Percentiles rank a stretch among this genome's conserved stretches.
Evolutionary conservation across 2,888 invertebrate genomes (phyloP).

Genomic region (Amphimallon solstitiale): DNA sequence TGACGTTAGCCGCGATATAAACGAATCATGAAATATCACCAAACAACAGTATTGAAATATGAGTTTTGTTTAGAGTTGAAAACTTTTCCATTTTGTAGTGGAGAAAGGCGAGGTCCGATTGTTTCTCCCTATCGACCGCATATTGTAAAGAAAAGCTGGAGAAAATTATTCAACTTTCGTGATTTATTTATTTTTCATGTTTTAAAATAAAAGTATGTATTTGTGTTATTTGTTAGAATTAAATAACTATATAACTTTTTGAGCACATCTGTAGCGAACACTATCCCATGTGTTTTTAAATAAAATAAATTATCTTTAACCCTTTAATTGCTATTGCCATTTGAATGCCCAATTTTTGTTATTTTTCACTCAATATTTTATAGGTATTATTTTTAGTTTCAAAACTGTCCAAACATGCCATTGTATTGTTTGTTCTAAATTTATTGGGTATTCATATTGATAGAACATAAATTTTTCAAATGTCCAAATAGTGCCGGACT

Average conservation of each 20-base stretch:
- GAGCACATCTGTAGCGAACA: too few species aligned
- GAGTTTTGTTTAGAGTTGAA: conserved; percentile 22
- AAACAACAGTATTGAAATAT: conserved; percentile 26
- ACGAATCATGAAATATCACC: conserved; percentile 26
- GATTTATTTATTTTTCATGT: conserved; percentile 15
- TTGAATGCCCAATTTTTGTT: conserved; percentile 3
- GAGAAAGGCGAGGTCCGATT: conserved; percentile 1
- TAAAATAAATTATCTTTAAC: background rate
- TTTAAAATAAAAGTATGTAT: conserved; percentile 18
- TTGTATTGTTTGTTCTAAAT: conserved; percentile 23
- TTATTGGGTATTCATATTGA: conserved; percentile 17
- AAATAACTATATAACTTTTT: too few species aligned
- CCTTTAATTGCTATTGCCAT: conserved; percentile 1
- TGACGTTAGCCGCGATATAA: background rate
- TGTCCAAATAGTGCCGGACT: background rate
- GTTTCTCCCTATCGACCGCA: conserved; percentile 21
- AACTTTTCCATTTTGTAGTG: conserved; percentile 30
- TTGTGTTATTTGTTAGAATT: conserved; percentile 1
- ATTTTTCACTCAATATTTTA: background rate
- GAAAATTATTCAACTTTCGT: conserved; percentile 22
- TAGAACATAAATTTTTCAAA: conserved; percentile 31
- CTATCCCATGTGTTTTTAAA: background rate
- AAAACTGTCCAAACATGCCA: conserved; percentile 21
- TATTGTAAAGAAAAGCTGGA: conserved; percentile 3
- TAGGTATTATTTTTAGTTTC: conserved; percentile 23